Percentiles rank a stretch among this genome's conserved stretches.
These are phyloP conservation scores for Phengaris arion DNA, from an alignment of 2,888 invertebrate species.

Conservation along the genomic window DNA sequence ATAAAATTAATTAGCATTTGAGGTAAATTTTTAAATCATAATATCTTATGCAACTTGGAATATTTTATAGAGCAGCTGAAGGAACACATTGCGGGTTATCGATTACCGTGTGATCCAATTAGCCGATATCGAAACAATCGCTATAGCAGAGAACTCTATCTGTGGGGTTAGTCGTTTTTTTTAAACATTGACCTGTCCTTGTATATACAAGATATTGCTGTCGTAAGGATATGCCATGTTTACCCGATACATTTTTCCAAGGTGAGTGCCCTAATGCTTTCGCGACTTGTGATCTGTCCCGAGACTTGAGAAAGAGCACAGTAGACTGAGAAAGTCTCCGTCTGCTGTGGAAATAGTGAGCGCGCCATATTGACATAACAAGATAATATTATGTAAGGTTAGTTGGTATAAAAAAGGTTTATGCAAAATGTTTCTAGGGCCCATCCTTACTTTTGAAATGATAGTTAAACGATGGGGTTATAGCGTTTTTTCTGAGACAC, in stretches of 20 bases:
- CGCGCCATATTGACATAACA: no score
- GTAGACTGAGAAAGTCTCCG: no score
- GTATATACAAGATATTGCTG: neutral
- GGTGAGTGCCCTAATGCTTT: neutral
- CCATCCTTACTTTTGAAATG: neutral
- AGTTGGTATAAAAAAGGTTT: neutral
- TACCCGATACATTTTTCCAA: neutral
- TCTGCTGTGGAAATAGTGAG: no score
- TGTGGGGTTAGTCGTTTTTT: slow-evolving; percentile 62
- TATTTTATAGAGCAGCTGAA: slow-evolving; percentile 62
- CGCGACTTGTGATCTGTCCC: neutral
- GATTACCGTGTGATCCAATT: slow-evolving; percentile 78
- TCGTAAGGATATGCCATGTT: neutral
- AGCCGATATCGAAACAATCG: slow-evolving; percentile 76
- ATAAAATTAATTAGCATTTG: slow-evolving; percentile 12
- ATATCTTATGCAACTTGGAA: slow-evolving; percentile 34
- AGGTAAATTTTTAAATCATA: slow-evolving; percentile 21
- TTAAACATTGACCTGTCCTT: slow-evolving; percentile 36
- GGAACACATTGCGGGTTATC: slow-evolving; percentile 73
- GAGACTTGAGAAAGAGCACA: neutral
- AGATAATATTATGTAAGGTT: neutral
- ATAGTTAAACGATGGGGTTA: neutral
- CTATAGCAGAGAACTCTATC: slow-evolving; percentile 68
- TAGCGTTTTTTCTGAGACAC: slow-evolving; percentile 51
- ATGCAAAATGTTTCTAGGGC: neutral